Evolutionary conservation across 2,113 vertebrate genomes (phyloP).

Genomic region (Pseudorectes ferrugineus): DNA sequence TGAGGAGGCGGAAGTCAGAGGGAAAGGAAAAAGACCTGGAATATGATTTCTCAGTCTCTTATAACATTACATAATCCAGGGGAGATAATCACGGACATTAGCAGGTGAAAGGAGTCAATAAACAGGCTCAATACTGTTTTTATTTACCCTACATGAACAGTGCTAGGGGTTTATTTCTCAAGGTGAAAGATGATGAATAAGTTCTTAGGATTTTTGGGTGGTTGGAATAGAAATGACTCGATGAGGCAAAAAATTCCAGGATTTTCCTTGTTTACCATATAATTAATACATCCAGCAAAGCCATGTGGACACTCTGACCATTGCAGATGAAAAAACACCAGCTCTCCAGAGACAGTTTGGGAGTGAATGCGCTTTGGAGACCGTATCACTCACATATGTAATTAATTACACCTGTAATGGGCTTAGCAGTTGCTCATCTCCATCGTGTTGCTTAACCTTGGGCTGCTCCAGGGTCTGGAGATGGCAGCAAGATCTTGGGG

Average conservation of each 20-base stretch:
- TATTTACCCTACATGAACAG: rapidly evolving
- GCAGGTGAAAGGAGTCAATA: neutral
- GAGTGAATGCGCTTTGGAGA: neutral
- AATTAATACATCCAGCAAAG: neutral
- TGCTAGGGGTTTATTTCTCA: neutral
- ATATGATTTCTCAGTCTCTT: neutral
- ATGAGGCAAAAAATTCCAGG: neutral
- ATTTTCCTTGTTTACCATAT: neutral
- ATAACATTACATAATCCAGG: neutral
- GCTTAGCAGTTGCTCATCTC: neutral
- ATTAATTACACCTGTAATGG: neutral
- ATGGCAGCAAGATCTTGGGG: neutral
- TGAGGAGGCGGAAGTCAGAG: rapidly evolving
- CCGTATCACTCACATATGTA: rapidly evolving
- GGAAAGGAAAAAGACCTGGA: neutral
- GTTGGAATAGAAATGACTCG: neutral
- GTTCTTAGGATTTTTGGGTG: neutral
- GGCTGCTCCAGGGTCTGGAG: neutral
- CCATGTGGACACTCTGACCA: neutral
- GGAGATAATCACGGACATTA: neutral
- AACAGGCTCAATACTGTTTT: neutral
- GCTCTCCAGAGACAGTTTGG: neutral
- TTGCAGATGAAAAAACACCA: neutral
- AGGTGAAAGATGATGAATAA: neutral
- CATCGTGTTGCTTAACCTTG: rapidly evolving